Conservation (phyloP, 2,888 invertebrate species). For the Ferdinandea cuprea region DNA sequence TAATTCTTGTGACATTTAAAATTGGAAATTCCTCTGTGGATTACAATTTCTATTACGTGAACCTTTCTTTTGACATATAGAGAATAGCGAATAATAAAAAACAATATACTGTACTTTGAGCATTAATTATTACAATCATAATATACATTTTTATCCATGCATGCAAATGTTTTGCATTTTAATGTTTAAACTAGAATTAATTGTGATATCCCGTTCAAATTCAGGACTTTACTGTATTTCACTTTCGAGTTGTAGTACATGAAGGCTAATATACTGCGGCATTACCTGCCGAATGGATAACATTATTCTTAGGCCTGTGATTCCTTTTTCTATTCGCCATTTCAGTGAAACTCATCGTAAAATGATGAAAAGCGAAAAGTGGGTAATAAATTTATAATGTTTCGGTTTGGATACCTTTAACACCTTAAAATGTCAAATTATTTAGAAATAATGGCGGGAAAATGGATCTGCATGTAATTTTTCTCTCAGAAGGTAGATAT, state of each 20-base stretch:
- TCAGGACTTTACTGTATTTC: slow-evolving; percentile 9
- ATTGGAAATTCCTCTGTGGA: too few species aligned
- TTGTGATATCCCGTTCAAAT: too few species aligned
- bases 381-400: slow-evolving; percentile 41
- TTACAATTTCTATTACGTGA: too few species aligned
- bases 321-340: background rate
- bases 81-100: too few species aligned
- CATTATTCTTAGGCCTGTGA: slow-evolving; percentile 12
- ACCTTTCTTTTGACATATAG: too few species aligned
- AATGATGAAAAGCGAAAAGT: background rate
- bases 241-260: slow-evolving; percentile 1
- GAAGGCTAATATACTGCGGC: slow-evolving; percentile 19
- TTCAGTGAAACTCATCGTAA: background rate
- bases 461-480: slow-evolving; percentile 41
- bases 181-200: too few species aligned
- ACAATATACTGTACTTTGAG: too few species aligned
- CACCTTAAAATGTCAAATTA: slow-evolving; percentile 53
- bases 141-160: too few species aligned
- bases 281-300: slow-evolving; percentile 30
- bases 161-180: too few species aligned
- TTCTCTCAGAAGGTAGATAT: background rate
- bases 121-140: too few species aligned
- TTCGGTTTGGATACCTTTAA: background rate
- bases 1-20: too few species aligned
- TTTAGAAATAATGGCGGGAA: slow-evolving; percentile 25